Base-by-base conservation (phyloP, 64 coral and sea anemone species). In the Dendrophyllia cribrosa region DNA sequence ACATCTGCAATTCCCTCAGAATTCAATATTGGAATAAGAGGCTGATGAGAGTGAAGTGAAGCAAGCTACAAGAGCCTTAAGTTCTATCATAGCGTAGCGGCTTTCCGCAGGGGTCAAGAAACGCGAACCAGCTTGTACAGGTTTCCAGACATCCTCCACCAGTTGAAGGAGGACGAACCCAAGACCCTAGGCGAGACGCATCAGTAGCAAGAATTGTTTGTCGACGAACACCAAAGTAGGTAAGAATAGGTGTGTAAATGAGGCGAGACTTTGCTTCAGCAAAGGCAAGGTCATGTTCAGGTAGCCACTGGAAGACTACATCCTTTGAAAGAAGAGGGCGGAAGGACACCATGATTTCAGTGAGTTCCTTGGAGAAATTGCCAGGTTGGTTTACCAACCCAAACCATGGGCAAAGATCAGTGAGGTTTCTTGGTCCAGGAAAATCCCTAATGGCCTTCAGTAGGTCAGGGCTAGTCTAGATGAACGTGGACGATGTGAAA, bases 1-100 rank as follows among this genome's bases (percentile, higher is more conserved):
- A 83, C 79, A 59, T 83, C 79, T 59, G 79, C 50, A 59, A 83
- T 59, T 6, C 79, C 79, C 43, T 59, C 60, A 10, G 79, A 83
- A 61, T 59, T 83, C 13, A 83, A 51, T 12, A 83, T 83, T n/a
- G 79, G 52, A 59, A 83, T 23, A 20, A 83, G 56, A 44, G 79
- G 79, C 56, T 83, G 79, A 44, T 83, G 50, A 83, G 25, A 1
- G 49, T 83, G 21, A 83, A 83, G 52, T 83, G 56, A 61, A 14
- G 79, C 56, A 58, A 59, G 79, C 79, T 53, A 3, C 58, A 58
- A 61, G 59, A 10, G 17, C 59, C 10, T 61, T 7, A 61, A 9
- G 17, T 17, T 61, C 59, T 61, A 61, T 61, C 59, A 61, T 9
- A 4, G 59, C 59, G 17, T 61, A 61, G 17, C 59, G 59, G 59